phyloP scores from a whole-genome alignment of 2,888 invertebrate species.

The Mongoloraphidia duomilia region DNA sequence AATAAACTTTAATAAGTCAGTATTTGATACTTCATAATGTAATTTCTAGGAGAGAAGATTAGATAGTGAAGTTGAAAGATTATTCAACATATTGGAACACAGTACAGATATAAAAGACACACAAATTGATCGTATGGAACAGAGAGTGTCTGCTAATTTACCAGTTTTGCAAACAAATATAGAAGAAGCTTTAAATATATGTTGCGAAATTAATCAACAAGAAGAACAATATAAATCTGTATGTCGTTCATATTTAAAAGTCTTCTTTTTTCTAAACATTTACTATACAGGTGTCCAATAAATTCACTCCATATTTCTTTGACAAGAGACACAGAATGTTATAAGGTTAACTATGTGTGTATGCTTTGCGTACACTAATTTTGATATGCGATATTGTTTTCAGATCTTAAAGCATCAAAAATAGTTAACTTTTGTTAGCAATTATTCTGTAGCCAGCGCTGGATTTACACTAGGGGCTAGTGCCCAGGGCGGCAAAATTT shows the following conservation, averaged over 20 bases:
- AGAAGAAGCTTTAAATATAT: slow-evolving; percentile 46
- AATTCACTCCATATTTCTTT: too few relatives aligned
- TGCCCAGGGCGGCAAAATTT: too few relatives aligned
- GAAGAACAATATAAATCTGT: slow-evolving; percentile 43
- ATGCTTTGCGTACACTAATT: too few relatives aligned
- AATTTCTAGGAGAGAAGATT: slow-evolving; percentile 53
- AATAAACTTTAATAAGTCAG: slow-evolving; percentile 5
- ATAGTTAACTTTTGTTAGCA: too few relatives aligned
- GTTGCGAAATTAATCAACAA: slow-evolving; percentile 43
- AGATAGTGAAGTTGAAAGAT: slow-evolving; percentile 63
- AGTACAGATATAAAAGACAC: slow-evolving; percentile 64
- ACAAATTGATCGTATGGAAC: slow-evolving; percentile 52
- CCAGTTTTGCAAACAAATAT: slow-evolving; percentile 49
- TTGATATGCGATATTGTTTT: too few relatives aligned
- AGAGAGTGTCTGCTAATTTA: slow-evolving; percentile 42
- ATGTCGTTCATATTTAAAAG: slow-evolving; percentile 12
- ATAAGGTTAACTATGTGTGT: too few relatives aligned
- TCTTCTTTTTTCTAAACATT: neutral
- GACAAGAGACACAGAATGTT: too few relatives aligned
- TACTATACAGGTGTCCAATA: too few relatives aligned
- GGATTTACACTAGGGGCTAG: too few relatives aligned
- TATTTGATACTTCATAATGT: slow-evolving; percentile 6
- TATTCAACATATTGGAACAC: slow-evolving; percentile 63
- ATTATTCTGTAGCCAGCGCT: too few relatives aligned
- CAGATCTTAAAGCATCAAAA: too few relatives aligned